These are phyloP conservation scores for Strix occidentalis DNA, from an alignment of 2,797 vertebrate species.

Conservation along the genomic window DNA sequence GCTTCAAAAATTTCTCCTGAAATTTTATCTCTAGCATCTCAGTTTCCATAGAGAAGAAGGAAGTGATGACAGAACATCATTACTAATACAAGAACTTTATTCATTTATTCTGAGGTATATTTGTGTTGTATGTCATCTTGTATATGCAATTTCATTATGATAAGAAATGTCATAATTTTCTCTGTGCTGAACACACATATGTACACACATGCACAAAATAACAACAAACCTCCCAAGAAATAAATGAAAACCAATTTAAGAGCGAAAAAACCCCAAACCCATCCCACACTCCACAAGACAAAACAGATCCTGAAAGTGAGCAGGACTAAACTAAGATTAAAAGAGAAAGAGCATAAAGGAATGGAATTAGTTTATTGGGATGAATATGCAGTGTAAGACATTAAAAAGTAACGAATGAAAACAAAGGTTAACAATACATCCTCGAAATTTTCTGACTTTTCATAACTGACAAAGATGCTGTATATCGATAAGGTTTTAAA, in stretches of 20 bases:
- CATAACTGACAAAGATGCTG: background rate
- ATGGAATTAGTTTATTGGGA: background rate
- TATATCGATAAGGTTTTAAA: background rate
- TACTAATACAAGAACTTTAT: background rate
- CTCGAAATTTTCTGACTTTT: background rate
- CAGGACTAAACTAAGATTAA: background rate
- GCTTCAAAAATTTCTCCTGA: background rate
- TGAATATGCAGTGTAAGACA: background rate
- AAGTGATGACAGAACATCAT: background rate
- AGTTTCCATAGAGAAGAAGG: background rate
- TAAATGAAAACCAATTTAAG: background rate
- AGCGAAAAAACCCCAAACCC: background rate
- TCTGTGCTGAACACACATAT: background rate
- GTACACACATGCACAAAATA: rapidly evolving
- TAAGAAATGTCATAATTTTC: background rate
- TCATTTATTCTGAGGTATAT: background rate
- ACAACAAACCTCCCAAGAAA: background rate
- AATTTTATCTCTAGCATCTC: background rate
- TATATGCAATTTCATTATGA: background rate
- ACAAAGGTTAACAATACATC: background rate
- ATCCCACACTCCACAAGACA: rapidly evolving
- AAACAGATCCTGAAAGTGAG: background rate
- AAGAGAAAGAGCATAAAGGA: background rate
- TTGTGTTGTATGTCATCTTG: background rate
- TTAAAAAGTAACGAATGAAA: background rate